Base-by-base conservation (phyloP, 2,888 invertebrate genomes). In the Drosophila greeni region DNA sequence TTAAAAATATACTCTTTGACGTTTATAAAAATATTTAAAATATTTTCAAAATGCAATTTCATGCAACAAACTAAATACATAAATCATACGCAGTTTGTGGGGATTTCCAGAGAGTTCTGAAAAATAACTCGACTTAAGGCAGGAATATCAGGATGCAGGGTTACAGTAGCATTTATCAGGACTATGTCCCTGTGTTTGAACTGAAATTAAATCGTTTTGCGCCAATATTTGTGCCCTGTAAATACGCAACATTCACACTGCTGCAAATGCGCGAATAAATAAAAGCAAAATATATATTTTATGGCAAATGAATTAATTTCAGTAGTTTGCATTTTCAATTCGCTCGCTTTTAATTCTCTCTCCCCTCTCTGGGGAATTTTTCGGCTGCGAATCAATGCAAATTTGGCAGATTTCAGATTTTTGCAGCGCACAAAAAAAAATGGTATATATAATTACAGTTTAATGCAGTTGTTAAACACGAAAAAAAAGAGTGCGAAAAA, bases 291-390 rank as follows among this genome's bases (percentile, higher is more conserved):
- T 64, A 70, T 75, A 81, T 64, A 70, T 75, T 75, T 68, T 74
- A 64, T 70, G 66, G 58, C 51, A 75, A 81, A 69, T 77, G 73
- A 73, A 81, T 77, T 70, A 71, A 75, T 80, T 77, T 81, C 59
- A 73, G 52, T 68, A 72, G 59, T 62, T 71, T 70, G 64, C 54
- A 57, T 74, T 71, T 66, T 31, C 52, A 37, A 54, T 66, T 40
- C 52, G 33, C 52, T 48, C 48, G 42, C 36, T 24, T 36, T 65
- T 55, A 24, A 52, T 64, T 67, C 57, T 40, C 26, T 8, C 5
- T 14, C 37, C 12, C 12, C 62, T n/a, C 34, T n/a, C 34, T 11
- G 9, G 58, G 20, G n/a, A 43, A 20, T 52, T 36, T 62, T 64
- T 42, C 3, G 62, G 42, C 3, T 65, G 42, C 20, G 24, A 42